Percentiles rank a stretch among this genome's conserved stretches.
Conservation (phyloP, 2,797 vertebrate genomes). For the Sebastes trivittatus region DNA sequence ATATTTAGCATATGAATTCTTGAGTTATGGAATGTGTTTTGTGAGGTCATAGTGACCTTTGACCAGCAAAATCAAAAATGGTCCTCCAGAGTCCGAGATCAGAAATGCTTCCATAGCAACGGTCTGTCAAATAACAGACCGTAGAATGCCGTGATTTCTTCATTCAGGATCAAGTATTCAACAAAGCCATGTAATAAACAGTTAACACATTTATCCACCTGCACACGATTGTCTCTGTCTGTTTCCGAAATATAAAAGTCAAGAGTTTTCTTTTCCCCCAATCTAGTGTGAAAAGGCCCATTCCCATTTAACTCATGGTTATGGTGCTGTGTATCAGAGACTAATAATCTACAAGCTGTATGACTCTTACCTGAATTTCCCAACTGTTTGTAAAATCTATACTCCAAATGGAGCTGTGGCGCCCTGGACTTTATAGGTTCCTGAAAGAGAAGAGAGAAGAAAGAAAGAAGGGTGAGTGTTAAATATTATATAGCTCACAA, state of each 20-base stretch:
- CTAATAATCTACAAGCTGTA: neutral
- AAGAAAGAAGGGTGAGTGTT: neutral
- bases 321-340: neutral
- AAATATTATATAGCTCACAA: neutral
- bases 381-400: conserved; percentile 99
- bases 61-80: neutral
- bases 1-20: neutral
- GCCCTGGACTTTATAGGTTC: conserved; percentile 98
- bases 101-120: no score
- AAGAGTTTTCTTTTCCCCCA: neutral
- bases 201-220: neutral
- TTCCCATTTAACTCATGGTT: neutral
- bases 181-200: neutral
- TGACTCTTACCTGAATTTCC: conserved; percentile 90
- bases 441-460: conserved; percentile 75
- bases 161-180: neutral
- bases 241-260: neutral
- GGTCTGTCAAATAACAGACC: no score
- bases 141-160: no score
- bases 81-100: no score
- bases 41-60: neutral
- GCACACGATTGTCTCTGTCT: neutral
- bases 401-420: conserved; percentile 97
- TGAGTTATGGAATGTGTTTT: neutral
- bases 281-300: neutral